Conservation (phyloP, 2,797 vertebrate species). For the Mus spretus region DNA sequence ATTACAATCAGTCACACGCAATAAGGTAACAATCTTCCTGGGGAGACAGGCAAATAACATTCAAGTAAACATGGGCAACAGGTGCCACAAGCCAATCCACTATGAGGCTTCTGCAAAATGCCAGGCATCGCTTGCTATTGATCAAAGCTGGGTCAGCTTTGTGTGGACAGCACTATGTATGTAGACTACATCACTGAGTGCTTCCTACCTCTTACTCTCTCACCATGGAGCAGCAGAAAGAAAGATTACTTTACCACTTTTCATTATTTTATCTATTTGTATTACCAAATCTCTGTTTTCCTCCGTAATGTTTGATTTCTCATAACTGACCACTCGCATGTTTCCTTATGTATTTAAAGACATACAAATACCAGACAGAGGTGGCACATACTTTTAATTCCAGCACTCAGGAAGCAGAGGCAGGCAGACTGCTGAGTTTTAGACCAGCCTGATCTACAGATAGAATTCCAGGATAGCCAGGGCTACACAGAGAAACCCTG, state of each 20-base stretch:
- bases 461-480: neutral
- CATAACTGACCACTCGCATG: neutral
- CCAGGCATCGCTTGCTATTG: neutral
- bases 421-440: neutral
- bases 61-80: slow-evolving; percentile 36
- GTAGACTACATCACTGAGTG: neutral
- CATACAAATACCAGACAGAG: neutral
- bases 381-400: neutral
- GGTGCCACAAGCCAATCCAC: neutral
- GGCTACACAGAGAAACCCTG: neutral
- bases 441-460: neutral
- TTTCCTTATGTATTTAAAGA: neutral
- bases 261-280: neutral
- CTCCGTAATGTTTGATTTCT: neutral
- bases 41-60: slow-evolving; percentile 5
- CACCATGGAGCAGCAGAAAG: neutral
- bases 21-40: neutral
- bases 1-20: neutral
- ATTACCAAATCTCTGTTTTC: neutral
- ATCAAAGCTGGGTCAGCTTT: neutral
- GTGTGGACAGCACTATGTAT: neutral
- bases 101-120: neutral
- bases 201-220: neutral
- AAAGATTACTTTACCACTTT: neutral
- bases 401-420: neutral